phyloP scores from a whole-genome alignment of 2,113 vertebrate genomes.

The Ceyx cyanopectus region DNA sequence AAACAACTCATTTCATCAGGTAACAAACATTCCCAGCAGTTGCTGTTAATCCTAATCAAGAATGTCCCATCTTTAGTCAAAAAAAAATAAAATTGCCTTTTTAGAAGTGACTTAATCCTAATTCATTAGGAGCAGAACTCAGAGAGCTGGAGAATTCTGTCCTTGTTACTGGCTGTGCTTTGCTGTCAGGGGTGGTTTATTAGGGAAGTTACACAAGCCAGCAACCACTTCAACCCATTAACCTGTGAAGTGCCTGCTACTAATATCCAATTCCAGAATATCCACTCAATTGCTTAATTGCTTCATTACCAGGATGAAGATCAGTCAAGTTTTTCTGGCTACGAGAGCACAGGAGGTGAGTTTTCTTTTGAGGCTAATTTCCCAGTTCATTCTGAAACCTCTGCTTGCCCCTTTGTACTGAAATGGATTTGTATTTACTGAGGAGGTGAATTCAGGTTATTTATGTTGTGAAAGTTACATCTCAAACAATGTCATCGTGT shows the following conservation, averaged over 20 bases:
- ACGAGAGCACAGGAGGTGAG: conserved; percentile 84
- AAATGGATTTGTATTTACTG: background rate
- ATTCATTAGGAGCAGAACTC: background rate
- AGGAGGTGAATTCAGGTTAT: background rate
- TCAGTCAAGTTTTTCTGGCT: conserved; percentile 77
- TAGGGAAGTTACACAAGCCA: background rate
- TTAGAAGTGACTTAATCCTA: background rate
- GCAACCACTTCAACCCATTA: background rate
- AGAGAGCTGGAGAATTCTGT: background rate
- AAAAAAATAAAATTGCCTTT: background rate
- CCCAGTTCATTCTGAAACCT: background rate
- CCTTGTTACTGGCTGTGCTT: background rate
- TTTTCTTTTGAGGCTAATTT: conserved; percentile 26
- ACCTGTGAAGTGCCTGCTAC: background rate
- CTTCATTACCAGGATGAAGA: conserved; percentile 82
- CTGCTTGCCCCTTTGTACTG: background rate
- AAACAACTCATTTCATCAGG: background rate
- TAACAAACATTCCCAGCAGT: background rate
- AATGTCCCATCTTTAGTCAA: background rate
- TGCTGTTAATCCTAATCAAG: background rate
- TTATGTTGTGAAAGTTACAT: background rate
- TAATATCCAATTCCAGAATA: background rate
- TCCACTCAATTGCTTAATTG: conserved; percentile 51
- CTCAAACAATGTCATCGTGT: background rate
- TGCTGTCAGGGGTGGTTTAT: background rate